Base-by-base conservation (phyloP, 92 coral and sea anemone genomes). In the Paramuricea clavata region DNA sequence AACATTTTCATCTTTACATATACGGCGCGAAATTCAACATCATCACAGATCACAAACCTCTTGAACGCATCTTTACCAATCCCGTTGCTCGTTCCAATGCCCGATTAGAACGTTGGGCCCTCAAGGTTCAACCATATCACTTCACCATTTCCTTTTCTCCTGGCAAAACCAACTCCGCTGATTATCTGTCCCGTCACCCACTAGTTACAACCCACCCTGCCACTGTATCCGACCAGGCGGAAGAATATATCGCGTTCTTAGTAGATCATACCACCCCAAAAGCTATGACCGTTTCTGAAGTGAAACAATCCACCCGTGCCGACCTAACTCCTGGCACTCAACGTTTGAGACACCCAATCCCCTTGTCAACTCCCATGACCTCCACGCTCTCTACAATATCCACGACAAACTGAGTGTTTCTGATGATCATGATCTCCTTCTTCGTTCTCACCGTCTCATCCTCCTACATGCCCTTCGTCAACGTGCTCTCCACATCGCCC, bases 401-500 rank as follows among this genome's bases (percentile, higher is more conserved):
- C 81, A 35, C 7, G 49, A 84, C 49, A 80, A 89, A 41, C 88
- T 89, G 30, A 89, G 85, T 2, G 83, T 70, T 23, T 67, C 87
- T 44, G 57, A 69, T 56, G 78, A 69, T 65, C 21, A 36, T 70
- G 79, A 73, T 44, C 31, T 89, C 33, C 31, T 89, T 10, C 73
- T 89, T 33, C 69, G 89, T 49, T 74, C 56, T 52, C 60, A 62
- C 61, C 74, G 83, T 26, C 47, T 89, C 54, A 85, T 85, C 12
- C 78, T 89, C 12, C 89, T 82, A 22, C 81, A 61, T 32, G 75
- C 62, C 1, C 65, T 85, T 49, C 88, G 81, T 16, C 16, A 62
- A 27, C 68, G 42, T 57, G 82, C 89, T 33, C 82, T 89, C 44
- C 57, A 75, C 25, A 47, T 91, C 16, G 92, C 94, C 21, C 92